Conservation (phyloP, 2,797 vertebrate species). For the Erethizon dorsatum region DNA sequence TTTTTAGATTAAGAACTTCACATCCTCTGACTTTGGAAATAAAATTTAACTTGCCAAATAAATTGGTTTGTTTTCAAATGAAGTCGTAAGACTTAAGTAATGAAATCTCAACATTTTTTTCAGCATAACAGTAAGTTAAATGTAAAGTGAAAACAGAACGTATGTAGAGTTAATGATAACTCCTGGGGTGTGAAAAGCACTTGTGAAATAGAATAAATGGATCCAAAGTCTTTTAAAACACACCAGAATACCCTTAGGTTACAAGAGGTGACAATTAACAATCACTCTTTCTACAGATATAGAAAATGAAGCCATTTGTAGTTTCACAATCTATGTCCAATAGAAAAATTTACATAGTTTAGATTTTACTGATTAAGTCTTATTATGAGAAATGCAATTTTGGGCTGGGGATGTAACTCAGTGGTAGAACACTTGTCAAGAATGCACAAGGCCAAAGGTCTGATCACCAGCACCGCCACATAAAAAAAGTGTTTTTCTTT, state of each 20-base stretch:
- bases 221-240: constrained; percentile 12
- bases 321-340: neutral
- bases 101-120: constrained; percentile 61
- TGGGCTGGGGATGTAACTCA: too few species aligned
- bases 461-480: neutral
- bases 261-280: constrained; percentile 46
- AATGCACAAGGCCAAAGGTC: neutral
- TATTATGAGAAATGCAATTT: constrained; percentile 27
- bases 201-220: constrained; percentile 57
- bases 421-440: neutral
- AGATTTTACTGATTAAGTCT: constrained; percentile 36
- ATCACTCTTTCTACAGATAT: constrained; percentile 40
- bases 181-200: constrained; percentile 24
- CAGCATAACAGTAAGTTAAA: constrained; percentile 63
- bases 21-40: neutral
- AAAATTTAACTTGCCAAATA: constrained; percentile 65
- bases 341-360: constrained; percentile 8
- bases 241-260: constrained; percentile 39
- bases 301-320: constrained; percentile 60
- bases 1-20: constrained; percentile 60
- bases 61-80: constrained; percentile 44
- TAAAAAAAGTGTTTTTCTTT: neutral
- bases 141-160: constrained; percentile 43
- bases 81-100: constrained; percentile 54
- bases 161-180: constrained; percentile 13